Percentiles rank a stretch among this genome's conserved stretches.
Evolutionary conservation across 2,113 vertebrate species (phyloP).

Genomic region (Perca flavescens): DNA sequence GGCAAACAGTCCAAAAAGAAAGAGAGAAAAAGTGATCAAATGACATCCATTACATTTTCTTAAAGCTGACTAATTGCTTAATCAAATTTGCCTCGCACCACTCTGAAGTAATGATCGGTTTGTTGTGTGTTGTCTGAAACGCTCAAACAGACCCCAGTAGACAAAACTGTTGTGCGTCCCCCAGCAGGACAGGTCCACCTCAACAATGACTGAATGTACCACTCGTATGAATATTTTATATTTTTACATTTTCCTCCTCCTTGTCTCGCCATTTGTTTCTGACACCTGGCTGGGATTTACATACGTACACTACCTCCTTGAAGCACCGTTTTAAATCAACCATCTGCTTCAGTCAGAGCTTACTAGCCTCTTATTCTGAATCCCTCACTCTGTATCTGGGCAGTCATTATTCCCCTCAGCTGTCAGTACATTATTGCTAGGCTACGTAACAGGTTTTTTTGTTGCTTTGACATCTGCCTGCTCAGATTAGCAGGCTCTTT

Average conservation of each 20-base stretch:
- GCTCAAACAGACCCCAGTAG: background rate
- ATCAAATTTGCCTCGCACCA: background rate
- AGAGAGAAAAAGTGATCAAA: background rate
- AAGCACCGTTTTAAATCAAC: conserved; percentile 38
- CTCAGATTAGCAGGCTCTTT: conserved; percentile 52
- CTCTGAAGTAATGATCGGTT: background rate
- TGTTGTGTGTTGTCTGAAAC: background rate
- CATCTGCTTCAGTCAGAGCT: conserved; percentile 41
- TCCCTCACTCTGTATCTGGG: conserved; percentile 18
- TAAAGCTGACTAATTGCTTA: background rate
- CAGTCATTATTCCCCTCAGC: conserved; percentile 50
- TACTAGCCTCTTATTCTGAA: conserved; percentile 26
- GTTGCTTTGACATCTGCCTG: conserved; percentile 52
- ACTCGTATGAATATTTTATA: background rate
- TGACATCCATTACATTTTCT: background rate
- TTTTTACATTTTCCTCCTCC: background rate
- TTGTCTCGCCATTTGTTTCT: conserved; percentile 20
- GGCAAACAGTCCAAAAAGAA: no score
- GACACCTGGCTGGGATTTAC: conserved; percentile 50
- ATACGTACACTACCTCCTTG: conserved; percentile 11
- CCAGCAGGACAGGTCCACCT: conserved; percentile 3
- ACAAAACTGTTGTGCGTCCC: background rate
- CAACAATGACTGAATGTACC: background rate
- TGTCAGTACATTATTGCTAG: conserved; percentile 25
- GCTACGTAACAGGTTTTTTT: conserved; percentile 7